phyloP scores from a whole-genome alignment of 2,113 vertebrate genomes.

The Caracal caracal region DNA sequence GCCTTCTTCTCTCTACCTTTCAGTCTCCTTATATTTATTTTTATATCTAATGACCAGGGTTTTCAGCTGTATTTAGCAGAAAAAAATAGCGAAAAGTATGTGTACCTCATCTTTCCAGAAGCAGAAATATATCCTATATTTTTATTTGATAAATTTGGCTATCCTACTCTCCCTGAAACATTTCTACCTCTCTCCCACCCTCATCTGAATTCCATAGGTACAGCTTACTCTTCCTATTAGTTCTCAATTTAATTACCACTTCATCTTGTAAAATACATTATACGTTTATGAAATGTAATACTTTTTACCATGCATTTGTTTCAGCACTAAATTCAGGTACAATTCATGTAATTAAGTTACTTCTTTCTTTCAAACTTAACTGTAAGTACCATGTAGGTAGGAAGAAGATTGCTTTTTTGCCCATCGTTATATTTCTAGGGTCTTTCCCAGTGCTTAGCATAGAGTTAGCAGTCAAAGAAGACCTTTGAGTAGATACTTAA shows the following conservation, averaged over 20 bases:
- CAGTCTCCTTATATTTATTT: not conserved
- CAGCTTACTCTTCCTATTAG: not conserved
- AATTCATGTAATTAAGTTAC: not conserved
- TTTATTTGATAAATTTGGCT: not conserved
- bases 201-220: not conserved
- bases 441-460: not conserved
- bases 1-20: not conserved
- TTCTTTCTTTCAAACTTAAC: not conserved
- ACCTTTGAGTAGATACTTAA: not conserved
- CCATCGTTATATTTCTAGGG: not conserved
- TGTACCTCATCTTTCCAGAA: not conserved
- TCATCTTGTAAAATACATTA: not conserved
- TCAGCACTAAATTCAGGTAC: not conserved
- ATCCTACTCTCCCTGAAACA: not conserved
- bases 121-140: not conserved
- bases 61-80: not conserved
- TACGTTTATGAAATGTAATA: not conserved
- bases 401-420: not conserved
- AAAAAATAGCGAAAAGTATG: not conserved
- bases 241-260: not conserved
- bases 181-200: not conserved
- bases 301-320: not conserved
- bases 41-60: not conserved
- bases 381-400: not conserved
- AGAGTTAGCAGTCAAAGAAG: not conserved